Conservation (phyloP, 2,113 vertebrate genomes). For the Potamarius usumacintae region DNA sequence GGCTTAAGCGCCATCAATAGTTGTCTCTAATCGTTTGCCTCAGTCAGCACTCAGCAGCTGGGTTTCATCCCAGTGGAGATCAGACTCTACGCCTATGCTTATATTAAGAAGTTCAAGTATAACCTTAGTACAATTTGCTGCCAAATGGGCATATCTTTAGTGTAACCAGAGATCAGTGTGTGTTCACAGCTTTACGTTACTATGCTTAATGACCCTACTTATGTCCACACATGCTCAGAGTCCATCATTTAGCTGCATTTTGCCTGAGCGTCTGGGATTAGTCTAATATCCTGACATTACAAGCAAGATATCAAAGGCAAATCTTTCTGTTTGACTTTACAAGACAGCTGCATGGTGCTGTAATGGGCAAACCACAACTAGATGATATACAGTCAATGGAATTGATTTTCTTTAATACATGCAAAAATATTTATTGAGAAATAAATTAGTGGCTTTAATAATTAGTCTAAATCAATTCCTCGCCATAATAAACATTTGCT, state of each 20-base stretch:
- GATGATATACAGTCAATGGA: not conserved
- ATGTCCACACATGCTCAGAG: slow-evolving; percentile 27
- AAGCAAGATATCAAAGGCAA: slow-evolving; percentile 32
- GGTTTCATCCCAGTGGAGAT: slow-evolving; percentile 31
- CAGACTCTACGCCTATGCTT: not conserved
- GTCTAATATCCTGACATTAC: slow-evolving; percentile 25
- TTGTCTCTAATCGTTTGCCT: slow-evolving; percentile 21
- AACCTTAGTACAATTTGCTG: slow-evolving; percentile 28
- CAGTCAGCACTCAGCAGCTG: slow-evolving; percentile 58
- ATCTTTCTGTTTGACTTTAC: slow-evolving; percentile 11
- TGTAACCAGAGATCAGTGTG: slow-evolving; percentile 50
- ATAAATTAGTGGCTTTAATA: not conserved
- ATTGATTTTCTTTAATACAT: not conserved
- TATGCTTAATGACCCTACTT: slow-evolving; percentile 16
- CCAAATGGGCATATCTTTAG: slow-evolving; percentile 32
- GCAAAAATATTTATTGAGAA: not conserved
- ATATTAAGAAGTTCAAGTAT: slow-evolving; percentile 21
- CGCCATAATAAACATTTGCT: not conserved
- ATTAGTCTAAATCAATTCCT: not conserved
- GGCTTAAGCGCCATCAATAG: slow-evolving; percentile 36
- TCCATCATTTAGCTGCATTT: slow-evolving; percentile 7
- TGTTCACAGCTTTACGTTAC: slow-evolving; percentile 55
- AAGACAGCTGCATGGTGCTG: not conserved
- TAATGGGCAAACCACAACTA: not conserved
- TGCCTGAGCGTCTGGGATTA: slow-evolving; percentile 18